phyloP scores from a whole-genome alignment of 2,797 vertebrate genomes.

The Stomatorhinus walkeri region DNA sequence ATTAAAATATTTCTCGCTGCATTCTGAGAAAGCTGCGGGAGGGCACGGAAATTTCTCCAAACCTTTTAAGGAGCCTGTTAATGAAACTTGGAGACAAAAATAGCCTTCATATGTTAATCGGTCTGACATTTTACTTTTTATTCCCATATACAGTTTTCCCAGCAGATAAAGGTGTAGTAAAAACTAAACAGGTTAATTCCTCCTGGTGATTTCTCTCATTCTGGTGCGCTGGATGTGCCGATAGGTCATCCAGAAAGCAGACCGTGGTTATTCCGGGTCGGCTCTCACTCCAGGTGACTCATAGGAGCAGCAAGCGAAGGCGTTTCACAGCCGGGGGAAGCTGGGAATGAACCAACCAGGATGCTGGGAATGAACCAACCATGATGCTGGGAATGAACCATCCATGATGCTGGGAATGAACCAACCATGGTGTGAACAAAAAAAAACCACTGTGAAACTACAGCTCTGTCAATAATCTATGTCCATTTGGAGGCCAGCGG shows the following conservation, averaged over 20 bases:
- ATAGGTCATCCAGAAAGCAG: neutral
- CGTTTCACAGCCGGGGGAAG: neutral
- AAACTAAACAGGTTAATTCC: neutral
- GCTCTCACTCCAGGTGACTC: neutral
- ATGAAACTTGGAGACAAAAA: neutral
- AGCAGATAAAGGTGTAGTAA: neutral
- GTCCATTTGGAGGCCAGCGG: conserved; percentile 49
- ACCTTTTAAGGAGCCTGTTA: neutral
- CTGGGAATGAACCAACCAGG: neutral
- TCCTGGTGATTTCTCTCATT: neutral
- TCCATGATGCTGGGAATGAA: neutral
- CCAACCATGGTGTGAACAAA: neutral
- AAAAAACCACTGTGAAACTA: conserved; percentile 23
- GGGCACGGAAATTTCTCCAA: neutral
- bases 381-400: neutral
- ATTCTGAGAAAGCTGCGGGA: neutral
- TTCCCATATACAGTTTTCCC: neutral
- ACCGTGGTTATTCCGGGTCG: neutral
- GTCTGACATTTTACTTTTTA: neutral
- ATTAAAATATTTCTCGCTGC: neutral
- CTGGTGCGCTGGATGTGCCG: neutral
- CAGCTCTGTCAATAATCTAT: conserved; percentile 53
- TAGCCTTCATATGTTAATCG: neutral
- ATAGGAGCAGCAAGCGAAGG: neutral
- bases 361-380: neutral